phyloP scores from a whole-genome alignment of 2,888 invertebrate species.

The Drosophila paranaensis region DNA sequence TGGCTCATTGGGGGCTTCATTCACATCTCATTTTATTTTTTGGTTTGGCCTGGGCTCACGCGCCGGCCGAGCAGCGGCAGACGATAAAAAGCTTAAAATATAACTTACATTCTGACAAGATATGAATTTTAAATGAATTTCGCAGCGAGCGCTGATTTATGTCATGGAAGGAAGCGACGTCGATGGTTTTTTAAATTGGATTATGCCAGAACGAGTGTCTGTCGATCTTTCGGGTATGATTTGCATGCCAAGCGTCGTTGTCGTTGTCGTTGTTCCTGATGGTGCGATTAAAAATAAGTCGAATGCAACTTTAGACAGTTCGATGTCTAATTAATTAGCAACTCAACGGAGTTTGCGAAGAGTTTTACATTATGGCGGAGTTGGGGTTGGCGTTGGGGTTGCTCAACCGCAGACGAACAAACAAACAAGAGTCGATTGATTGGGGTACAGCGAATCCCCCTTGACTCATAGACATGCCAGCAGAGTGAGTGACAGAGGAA shows the following conservation, averaged over 20 bases:
- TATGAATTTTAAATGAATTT: constrained; percentile 82
- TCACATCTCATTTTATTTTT: constrained; percentile 24
- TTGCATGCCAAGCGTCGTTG: constrained; percentile 60
- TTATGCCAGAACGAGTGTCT: constrained; percentile 52
- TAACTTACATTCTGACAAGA: constrained; percentile 79
- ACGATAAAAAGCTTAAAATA: constrained; percentile 80
- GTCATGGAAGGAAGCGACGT: constrained; percentile 30
- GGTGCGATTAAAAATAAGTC: constrained; percentile 50
- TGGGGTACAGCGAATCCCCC: constrained; percentile 3
- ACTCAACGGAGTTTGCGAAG: constrained; percentile 12
- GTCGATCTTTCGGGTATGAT: constrained; percentile 39
- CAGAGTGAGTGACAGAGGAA: constrained; percentile 13
- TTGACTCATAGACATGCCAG: constrained; percentile 16
- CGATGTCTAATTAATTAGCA: constrained; percentile 65
- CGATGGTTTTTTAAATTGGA: constrained; percentile 72
- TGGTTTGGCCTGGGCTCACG: constrained; percentile 22
- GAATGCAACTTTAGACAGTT: constrained; percentile 36
- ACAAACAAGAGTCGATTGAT: constrained; percentile 50
- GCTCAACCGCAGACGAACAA: constrained; percentile 54
- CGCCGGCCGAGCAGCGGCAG: constrained; percentile 28
- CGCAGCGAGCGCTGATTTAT: constrained; percentile 72
- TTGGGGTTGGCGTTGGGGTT: not conserved
- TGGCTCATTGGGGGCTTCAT: constrained; percentile 51
- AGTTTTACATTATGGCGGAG: not conserved
- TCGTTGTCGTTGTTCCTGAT: constrained; percentile 12